These are phyloP conservation scores for Theristus sp. DNA, from an alignment of 2,888 invertebrate species.

Conservation along the genomic window DNA sequence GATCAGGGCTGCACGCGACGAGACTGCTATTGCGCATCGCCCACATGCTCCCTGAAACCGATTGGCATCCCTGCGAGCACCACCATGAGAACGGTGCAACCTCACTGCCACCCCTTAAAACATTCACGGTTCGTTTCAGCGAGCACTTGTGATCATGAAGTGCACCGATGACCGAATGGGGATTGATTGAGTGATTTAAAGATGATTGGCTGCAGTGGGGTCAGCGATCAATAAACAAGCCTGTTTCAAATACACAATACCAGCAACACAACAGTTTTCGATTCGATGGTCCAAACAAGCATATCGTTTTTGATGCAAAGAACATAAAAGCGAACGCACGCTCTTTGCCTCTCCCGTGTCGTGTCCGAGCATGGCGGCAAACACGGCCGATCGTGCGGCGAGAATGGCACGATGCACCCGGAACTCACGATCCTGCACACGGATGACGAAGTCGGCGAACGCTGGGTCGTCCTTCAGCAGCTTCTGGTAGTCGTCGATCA, in stretches of 20 bases:
- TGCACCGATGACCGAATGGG: neutral
- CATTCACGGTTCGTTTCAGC: too few relatives aligned
- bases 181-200: neutral
- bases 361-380: slow-evolving; percentile 26
- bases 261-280: too few relatives aligned
- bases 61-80: too few relatives aligned
- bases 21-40: too few relatives aligned
- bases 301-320: too few relatives aligned
- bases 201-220: neutral
- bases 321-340: slow-evolving; percentile 9
- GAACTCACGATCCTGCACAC: slow-evolving; percentile 12
- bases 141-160: too few relatives aligned
- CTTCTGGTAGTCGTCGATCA: slow-evolving; percentile 22
- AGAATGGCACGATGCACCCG: slow-evolving; percentile 23
- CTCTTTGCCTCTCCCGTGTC: slow-evolving; percentile 22
- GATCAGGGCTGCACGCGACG: too few relatives aligned
- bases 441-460: slow-evolving; percentile 19
- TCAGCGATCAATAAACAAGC: neutral
- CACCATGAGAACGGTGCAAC: too few relatives aligned
- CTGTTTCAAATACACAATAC: neutral
- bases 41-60: too few relatives aligned
- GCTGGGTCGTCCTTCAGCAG: slow-evolving; percentile 17
- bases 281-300: too few relatives aligned
- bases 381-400: slow-evolving; percentile 25
- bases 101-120: too few relatives aligned